These are phyloP conservation scores for Leptodactylus fallax DNA, from an alignment of 2,797 vertebrate species.

Conservation along the genomic window DNA sequence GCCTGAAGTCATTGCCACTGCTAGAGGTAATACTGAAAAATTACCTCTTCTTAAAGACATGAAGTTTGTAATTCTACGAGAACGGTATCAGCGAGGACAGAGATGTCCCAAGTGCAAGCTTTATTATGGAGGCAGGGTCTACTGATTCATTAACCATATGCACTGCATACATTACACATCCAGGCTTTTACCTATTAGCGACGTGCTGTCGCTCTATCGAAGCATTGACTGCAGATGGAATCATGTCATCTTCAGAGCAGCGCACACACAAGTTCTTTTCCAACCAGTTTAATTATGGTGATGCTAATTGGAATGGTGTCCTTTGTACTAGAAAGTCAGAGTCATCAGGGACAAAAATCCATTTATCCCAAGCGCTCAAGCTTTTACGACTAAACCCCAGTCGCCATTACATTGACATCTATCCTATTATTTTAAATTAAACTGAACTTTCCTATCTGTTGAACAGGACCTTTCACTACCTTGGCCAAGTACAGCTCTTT, in stretches of 20 bases:
- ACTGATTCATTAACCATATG: background rate
- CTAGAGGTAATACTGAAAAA: constrained; percentile 16
- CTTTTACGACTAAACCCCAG: constrained; percentile 6
- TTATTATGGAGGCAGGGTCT: constrained; percentile 13
- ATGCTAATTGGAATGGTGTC: constrained; percentile 42
- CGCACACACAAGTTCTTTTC: background rate
- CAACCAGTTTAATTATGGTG: constrained; percentile 36
- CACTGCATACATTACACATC: constrained; percentile 32
- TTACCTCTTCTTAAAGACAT: background rate
- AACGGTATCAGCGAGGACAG: background rate
- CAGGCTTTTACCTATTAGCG: constrained; percentile 23
- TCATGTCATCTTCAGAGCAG: constrained; percentile 20
- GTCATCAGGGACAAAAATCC: constrained; percentile 33
- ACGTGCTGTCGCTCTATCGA: background rate
- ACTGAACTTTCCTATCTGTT: constrained; percentile 1
- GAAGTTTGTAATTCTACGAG: background rate
- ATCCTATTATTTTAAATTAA: constrained; percentile 1
- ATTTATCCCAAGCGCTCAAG: background rate
- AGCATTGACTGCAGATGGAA: constrained; percentile 13
- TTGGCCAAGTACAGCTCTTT: no score
- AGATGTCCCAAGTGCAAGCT: background rate
- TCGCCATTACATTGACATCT: background rate
- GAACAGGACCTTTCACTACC: no score
- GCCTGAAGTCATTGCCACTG: background rate
- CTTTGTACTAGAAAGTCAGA: constrained; percentile 34